Percentiles rank a stretch among this genome's conserved stretches.
Evolutionary conservation across 2,888 invertebrate genomes (phyloP).

Genomic region (Cryptocephalus moraei): DNA sequence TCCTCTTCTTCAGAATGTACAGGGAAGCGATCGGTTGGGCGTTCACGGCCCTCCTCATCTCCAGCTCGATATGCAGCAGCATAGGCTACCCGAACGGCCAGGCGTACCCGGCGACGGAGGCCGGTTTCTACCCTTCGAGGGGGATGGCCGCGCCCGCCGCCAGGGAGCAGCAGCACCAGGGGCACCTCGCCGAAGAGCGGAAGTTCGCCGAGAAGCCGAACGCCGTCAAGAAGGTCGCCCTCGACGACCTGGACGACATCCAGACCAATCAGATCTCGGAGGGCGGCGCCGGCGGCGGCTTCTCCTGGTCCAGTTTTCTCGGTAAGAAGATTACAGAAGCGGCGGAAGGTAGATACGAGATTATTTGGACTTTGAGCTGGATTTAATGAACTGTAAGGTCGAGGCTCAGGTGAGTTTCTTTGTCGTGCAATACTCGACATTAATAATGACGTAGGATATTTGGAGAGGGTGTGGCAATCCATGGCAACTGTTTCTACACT

Average conservation of each 20-base stretch:
- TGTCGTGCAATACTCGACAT: too few species aligned
- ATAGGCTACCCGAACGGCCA: constrained; percentile 52
- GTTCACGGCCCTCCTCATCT: constrained; percentile 57
- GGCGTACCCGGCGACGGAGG: constrained; percentile 10
- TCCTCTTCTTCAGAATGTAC: constrained; percentile 41
- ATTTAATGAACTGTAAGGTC: too few species aligned
- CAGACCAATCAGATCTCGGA: constrained; percentile 72
- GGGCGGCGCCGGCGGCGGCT: constrained; percentile 44
- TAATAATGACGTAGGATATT: too few species aligned
- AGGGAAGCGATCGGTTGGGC: constrained; percentile 59
- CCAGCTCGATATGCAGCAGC: constrained; percentile 55
- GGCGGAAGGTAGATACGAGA: background rate
- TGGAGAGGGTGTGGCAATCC: too few species aligned
- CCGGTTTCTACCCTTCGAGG: background rate
- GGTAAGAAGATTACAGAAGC: constrained; percentile 39
- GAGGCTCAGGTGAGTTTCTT: too few species aligned
- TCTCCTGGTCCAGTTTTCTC: constrained; percentile 82
- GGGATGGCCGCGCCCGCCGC: constrained; percentile 4
- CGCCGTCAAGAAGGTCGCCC: constrained; percentile 75
- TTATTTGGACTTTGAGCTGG: too few species aligned
- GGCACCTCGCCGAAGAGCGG: constrained; percentile 40
- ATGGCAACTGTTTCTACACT: too few species aligned
- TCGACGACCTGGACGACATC: constrained; percentile 73
- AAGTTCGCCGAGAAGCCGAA: constrained; percentile 87
- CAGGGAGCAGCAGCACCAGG: background rate